phyloP scores from a whole-genome alignment of 2,888 invertebrate species.

The Lasiommata megera region DNA sequence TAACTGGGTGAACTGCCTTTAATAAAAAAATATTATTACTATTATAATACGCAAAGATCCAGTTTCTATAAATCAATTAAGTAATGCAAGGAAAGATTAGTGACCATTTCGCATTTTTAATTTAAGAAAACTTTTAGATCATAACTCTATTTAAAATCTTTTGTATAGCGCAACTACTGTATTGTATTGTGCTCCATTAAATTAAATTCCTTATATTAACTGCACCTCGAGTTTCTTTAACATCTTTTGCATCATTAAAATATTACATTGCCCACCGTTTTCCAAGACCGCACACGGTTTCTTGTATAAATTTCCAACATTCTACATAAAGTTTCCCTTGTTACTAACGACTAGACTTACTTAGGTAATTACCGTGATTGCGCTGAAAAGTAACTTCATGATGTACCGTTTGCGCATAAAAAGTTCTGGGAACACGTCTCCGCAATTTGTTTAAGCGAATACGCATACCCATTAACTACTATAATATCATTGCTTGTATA shows the following conservation, averaged over 20 bases:
- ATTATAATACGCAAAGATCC: too few relatives aligned
- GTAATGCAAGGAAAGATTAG: too few relatives aligned
- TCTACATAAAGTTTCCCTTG: slow-evolving; percentile 31
- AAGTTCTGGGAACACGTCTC: slow-evolving; percentile 13
- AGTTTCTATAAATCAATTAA: too few relatives aligned
- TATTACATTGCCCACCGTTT: slow-evolving; percentile 31
- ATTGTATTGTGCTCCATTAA: slow-evolving; percentile 9
- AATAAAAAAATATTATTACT: too few relatives aligned
- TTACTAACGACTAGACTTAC: slow-evolving; percentile 31
- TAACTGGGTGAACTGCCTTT: too few relatives aligned
- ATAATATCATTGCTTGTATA: too few relatives aligned
- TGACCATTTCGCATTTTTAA: too few relatives aligned
- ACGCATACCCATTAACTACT: not conserved
- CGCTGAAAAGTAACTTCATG: slow-evolving; percentile 27
- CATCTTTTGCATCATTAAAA: slow-evolving; percentile 34
- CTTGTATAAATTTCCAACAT: slow-evolving; percentile 34
- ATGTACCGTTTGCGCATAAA: slow-evolving; percentile 21
- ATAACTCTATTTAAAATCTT: too few relatives aligned
- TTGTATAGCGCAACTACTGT: not conserved
- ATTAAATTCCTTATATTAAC: slow-evolving; percentile 26
- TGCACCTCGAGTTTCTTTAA: slow-evolving; percentile 27
- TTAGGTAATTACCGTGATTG: slow-evolving; percentile 34
- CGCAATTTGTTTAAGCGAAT: not conserved
- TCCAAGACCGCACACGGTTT: slow-evolving; percentile 29
- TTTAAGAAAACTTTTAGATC: too few relatives aligned